Percentiles rank a stretch among this genome's conserved stretches.
Evolutionary conservation across 2,797 vertebrate species (phyloP).

Genomic region (Galagoides demidoff): DNA sequence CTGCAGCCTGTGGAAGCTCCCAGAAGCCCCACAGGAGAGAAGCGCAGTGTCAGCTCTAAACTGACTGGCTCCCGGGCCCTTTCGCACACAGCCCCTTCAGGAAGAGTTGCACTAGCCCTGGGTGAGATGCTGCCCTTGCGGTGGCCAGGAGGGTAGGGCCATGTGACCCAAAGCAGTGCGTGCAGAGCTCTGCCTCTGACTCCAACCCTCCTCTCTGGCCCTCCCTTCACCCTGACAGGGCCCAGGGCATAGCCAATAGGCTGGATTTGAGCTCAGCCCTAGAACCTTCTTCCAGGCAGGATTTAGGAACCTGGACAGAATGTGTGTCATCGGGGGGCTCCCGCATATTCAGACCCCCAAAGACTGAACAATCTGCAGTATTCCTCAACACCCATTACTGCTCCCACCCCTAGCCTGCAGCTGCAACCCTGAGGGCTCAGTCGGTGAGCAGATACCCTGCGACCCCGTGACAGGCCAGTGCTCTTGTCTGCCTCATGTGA

Average conservation of each 20-base stretch:
- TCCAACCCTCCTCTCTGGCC: rapidly evolving
- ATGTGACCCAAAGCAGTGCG: background rate
- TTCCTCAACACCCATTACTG: no score
- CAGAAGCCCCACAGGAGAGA: no score
- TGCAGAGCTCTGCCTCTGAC: background rate
- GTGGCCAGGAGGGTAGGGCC: no score
- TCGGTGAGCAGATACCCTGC: constrained; percentile 85
- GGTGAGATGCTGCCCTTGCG: background rate
- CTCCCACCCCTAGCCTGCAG: constrained; percentile 88
- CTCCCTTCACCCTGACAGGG: background rate
- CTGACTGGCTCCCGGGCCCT: background rate
- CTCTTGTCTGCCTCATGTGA: constrained; percentile 91
- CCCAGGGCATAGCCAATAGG: background rate
- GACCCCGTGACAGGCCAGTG: constrained; percentile 91
- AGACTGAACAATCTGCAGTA: rapidly evolving
- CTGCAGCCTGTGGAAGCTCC: rapidly evolving
- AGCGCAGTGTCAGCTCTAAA: background rate
- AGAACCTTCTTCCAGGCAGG: background rate
- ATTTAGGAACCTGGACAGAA: background rate
- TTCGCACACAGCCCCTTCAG: rapidly evolving
- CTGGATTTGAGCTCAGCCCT: background rate
- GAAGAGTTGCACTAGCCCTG: background rate
- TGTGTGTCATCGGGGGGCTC: background rate
- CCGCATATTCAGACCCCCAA: background rate
- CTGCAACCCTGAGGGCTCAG: constrained; percentile 89